Evolutionary conservation across 2,888 invertebrate species (phyloP), one percentile per base, ranked within the genome.

Genomic region (Prionchulus punctatus): DNA sequence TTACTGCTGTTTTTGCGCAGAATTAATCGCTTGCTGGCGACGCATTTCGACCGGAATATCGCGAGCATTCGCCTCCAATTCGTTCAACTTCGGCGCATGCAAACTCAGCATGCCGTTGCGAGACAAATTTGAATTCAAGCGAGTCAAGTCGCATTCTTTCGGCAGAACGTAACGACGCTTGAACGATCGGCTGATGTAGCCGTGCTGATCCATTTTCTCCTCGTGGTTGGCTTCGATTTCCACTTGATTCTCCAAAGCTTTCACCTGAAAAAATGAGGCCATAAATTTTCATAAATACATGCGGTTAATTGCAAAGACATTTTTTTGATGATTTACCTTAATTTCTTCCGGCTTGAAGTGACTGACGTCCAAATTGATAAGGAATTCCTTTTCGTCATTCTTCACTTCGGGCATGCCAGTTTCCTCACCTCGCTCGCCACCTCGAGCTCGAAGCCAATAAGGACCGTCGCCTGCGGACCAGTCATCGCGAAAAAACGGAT

Each of bases 141-240:
- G 58, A 2, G 55, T 57, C 1, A 62, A 59, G 30, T 65, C 63
- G 2, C 62, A 63, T 55, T 62, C 65, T 64, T 59, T 56, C 23
- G 66, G 66, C 47, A 66, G 31, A 43, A 61, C 56, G 55, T 64
- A 66, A 47, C 60, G 60, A 15, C 66, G 48, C 31, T 59, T 65
- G 55, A 66, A 64, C 54, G 63, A 61, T 18, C 65, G 50, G 51
- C 61, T 59, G 26, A 66, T 60, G 30, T 59, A 60, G 12, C 65
- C 65, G 56, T 62, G 63, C 26, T 63, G 62, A 55, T 66, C 66
- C 45, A 58, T 57, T 54, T 60, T 57, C 18, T 66, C 65, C 28
- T 61, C 61, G 55, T 66, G 66, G 53, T 62, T 65, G 30, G 63
- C 65, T 43, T 65, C 62, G 21, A 66, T 60, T 2, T 62, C 58